Evolutionary conservation across 2,113 vertebrate species (phyloP), one percentile per base, ranked within the genome.

Genomic region (Rhinichthys klamathensis): DNA sequence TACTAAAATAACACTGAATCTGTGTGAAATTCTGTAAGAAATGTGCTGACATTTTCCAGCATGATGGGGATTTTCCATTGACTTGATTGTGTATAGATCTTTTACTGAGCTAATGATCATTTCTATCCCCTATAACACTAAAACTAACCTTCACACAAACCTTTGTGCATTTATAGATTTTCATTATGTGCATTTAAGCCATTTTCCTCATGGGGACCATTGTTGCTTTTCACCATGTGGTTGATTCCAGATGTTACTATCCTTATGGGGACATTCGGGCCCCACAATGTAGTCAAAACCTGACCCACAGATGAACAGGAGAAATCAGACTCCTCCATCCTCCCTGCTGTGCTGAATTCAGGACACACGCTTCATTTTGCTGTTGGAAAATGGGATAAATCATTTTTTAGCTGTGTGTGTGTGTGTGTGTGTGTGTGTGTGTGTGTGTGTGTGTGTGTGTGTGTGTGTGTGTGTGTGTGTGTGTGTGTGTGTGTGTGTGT

Each of bases 381-480:
- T 85, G 54, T 74, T 82, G 38, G 69, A 79, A 83, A 83, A 84
- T 79, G 74, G 77, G 63, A 72, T 78, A 61, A 54, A 70, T 79
- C 16, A 54, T 41, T 35, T 80, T 10, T 35, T 9, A 49, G 60
- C 41, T 51, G 58, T 38, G 30, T 84, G 27, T 70, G 38, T 78
- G 35, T 30, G 18, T 85, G 63, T 80, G 85, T 86, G 79, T 86
- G 85, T 76, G 72, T 82, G 44, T 46, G 44, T 46, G 44, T 46
- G 44, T 46, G 60, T 25, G 60, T 27, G 21, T 58, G 23, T 25
- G n/a, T 27, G 60, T 25, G 21, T 58, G 44, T 7, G 44, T 46
- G 44, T 46, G 63, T 41, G 74, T n/a, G 67, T 70, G 44, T 41
- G 60, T 82, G 44, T 58, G 70, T 76, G 79, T 67, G 49, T 69